Evolutionary conservation across 2,113 vertebrate genomes (phyloP).

Genomic region (Gymnorhina tibicen): DNA sequence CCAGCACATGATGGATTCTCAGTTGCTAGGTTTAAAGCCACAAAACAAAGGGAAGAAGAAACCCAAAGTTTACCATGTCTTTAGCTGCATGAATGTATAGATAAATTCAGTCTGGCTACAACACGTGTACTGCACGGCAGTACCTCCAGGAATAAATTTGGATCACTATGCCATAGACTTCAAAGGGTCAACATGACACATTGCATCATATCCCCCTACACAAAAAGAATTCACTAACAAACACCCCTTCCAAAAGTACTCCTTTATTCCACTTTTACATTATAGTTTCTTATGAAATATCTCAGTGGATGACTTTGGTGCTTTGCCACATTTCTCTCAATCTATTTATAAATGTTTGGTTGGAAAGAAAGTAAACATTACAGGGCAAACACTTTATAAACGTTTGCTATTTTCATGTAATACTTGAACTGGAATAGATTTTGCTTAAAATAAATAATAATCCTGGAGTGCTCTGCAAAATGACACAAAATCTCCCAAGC

Average conservation of each 20-base stretch:
- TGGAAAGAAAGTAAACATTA: slow-evolving; percentile 20
- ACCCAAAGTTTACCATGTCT: background rate
- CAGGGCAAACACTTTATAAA: slow-evolving; percentile 26
- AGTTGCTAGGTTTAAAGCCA: background rate
- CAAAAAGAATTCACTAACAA: slow-evolving; percentile 1
- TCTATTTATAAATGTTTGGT: slow-evolving; percentile 34
- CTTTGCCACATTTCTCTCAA: slow-evolving; percentile 32
- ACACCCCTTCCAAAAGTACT: slow-evolving; percentile 7
- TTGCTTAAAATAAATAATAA: background rate
- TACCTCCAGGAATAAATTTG: slow-evolving; percentile 24
- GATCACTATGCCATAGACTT: background rate
- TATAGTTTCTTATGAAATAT: slow-evolving; percentile 50
- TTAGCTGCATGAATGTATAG: background rate
- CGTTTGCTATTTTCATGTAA: background rate
- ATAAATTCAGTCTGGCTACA: background rate
- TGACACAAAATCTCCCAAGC: background rate
- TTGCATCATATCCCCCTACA: slow-evolving; percentile 28
- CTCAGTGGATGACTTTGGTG: background rate
- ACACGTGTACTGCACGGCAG: background rate
- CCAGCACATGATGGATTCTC: background rate
- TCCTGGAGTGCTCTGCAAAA: background rate
- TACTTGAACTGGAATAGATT: background rate
- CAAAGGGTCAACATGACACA: slow-evolving; percentile 36
- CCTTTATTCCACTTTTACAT: slow-evolving; percentile 38
- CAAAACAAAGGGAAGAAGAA: background rate